Evolutionary conservation across 1,140 invertebrate genomes (phyloP), one percentile per base, ranked within the genome.

Genomic region (Argopecten irradians): DNA sequence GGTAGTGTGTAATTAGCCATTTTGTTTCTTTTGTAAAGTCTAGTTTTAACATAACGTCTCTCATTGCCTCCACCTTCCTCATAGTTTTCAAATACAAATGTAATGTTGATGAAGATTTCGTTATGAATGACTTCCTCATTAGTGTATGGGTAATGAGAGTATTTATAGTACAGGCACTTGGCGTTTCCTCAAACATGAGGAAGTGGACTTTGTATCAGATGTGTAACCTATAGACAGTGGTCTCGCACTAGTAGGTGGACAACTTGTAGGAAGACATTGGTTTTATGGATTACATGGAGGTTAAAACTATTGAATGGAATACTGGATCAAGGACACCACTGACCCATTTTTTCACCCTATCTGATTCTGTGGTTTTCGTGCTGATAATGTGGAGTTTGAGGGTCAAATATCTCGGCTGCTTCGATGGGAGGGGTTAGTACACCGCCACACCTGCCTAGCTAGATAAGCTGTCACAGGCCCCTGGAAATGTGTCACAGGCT

Each of bases 311-410:
- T 71, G 22, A 71, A n/a, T 71, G 55, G 55, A 71, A 71, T 71
- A 71, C 13, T 28, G 55, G 55, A 71, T 71, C 5, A 28, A n/a
- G 8, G 55, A 28, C 1, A 71, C 55, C 14, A 71, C 28, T 71
- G 55, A 71, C 55, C 55, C 55, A 71, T n/a, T 28, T 71, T 71
- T 22, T 11, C 55, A 71, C 55, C 22, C n/a, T 71, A 8, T 39
- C 19, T 71, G 28, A 71, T 71, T n/a, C 55, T 28, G n/a, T n/a
- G 55, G 55, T 71, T 71, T 28, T 71, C 55, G 55, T 22, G 55
- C 55, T n/a, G 55, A 71, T 71, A 71, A n/a, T n/a, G n/a, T 71
- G 55, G n/a, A 71, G 55, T 71, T 71, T 71, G 55, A 71, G 55
- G 55, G 22, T n/a, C 55, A 71, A n/a, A n/a, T 71, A 71, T 71